Evolutionary conservation across 2,113 vertebrate genomes (phyloP).

Genomic region (Amphiprion percula): DNA sequence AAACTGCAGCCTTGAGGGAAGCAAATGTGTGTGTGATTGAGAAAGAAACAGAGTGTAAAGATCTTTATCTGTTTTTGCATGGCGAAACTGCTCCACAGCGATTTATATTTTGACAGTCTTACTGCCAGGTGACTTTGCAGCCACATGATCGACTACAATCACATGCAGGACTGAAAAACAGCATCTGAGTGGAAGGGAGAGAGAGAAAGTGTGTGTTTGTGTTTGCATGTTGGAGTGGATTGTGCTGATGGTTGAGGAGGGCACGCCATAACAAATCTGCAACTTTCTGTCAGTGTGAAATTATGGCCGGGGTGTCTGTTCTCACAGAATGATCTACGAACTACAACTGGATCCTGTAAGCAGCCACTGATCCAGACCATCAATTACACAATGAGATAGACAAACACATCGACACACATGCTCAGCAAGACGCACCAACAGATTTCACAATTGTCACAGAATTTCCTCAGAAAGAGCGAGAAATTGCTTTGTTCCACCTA

Average conservation of each 20-base stretch:
- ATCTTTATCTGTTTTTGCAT: constrained; percentile 14
- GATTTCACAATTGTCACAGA: constrained; percentile 58
- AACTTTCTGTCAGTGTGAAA: constrained; percentile 67
- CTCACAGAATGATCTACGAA: constrained; percentile 55
- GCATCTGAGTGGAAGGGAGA: constrained; percentile 3
- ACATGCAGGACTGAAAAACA: constrained; percentile 10
- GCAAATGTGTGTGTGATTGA: constrained; percentile 31
- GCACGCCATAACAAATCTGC: constrained; percentile 32
- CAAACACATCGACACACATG: constrained; percentile 29
- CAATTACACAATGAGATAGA: constrained; percentile 27
- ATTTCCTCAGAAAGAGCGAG: constrained; percentile 51
- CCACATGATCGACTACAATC: constrained; percentile 33
- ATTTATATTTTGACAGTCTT: constrained; percentile 56
- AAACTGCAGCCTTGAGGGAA: constrained; percentile 42
- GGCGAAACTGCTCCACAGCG: constrained; percentile 24
- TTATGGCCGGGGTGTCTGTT: constrained; percentile 61
- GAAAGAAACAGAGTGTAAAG: constrained; percentile 20
- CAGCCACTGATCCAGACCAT: constrained; percentile 49
- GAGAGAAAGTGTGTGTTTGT: not conserved
- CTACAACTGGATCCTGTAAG: constrained; percentile 49
- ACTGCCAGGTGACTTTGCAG: constrained; percentile 68
- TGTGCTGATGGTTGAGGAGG: not conserved
- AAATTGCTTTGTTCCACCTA: constrained; percentile 59
- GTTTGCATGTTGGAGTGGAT: not conserved
- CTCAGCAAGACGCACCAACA: constrained; percentile 4